Base-by-base conservation (phyloP, 2,888 invertebrate species). In the Helobdella robusta region DNA sequence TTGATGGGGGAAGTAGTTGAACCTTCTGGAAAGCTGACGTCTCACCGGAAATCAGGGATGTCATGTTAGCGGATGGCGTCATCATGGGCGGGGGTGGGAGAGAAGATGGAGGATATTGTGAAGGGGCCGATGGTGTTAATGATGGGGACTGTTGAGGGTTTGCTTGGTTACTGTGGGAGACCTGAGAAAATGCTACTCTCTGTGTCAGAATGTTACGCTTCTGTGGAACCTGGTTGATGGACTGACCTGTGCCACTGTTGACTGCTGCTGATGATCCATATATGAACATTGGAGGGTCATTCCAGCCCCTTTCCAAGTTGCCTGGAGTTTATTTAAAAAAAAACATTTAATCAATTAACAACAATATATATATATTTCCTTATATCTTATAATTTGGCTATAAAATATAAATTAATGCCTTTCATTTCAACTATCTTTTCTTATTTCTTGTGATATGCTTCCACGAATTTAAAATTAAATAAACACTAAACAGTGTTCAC, bases 221-320 rank as follows among this genome's bases (percentile, higher is more conserved):
- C 1, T 74, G 73, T 8, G 70, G 61, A n/a, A 68, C 68, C 1
- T 66, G 66, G 2, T 36, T 36, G 15, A 67, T 61, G 18, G 68
- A 61, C n/a, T n/a, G n/a, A n/a, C n/a, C n/a, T n/a, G n/a, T n/a
- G n/a, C n/a, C n/a, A n/a, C n/a, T n/a, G n/a, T n/a, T n/a, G n/a
- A n/a, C n/a, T n/a, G n/a, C n/a, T n/a, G n/a, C n/a, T n/a, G n/a
- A n/a, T n/a, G 72, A 65, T 8, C 69, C 69, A 66, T 74, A 74
- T 23, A 74, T 72, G 68, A 78, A 75, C 67, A 77, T 69, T 2
- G 78, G 78, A 0, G 78, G 78, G 64, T 78, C 78, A 72, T 78
- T 78, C 78, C 78, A 78, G 3, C 77, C 78, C 54, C 76, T 70
- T 30, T 77, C 76, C 34, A 68, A 68, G 66, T 77, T 77, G 25